These are phyloP conservation scores for Caenorhabditis plicata DNA, from an alignment of 2,888 invertebrate genomes.

Conservation along the genomic window DNA sequence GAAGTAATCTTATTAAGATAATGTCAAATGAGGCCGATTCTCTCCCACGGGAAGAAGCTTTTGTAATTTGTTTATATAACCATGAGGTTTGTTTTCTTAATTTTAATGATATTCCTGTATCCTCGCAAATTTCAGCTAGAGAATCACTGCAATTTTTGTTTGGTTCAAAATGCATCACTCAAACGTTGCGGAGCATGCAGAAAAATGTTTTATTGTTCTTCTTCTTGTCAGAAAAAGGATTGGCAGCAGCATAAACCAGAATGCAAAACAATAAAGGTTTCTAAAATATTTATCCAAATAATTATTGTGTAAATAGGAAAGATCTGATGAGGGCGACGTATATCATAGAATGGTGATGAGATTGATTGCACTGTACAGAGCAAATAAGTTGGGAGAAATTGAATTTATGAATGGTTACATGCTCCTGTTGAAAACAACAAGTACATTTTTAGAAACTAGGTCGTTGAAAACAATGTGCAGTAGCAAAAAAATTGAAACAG, in stretches of 20 bases:
- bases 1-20: too few relatives aligned
- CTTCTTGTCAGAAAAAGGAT: constrained; percentile 20
- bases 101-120: neutral
- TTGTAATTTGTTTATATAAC: neutral
- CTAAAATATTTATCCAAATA: neutral
- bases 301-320: constrained; percentile 1
- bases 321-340: constrained; percentile 5
- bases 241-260: constrained; percentile 28
- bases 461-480: too few relatives aligned
- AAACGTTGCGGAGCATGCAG: constrained; percentile 21
- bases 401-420: too few relatives aligned
- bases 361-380: constrained; percentile 1
- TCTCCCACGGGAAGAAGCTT: neutral
- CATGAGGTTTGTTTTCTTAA: neutral
- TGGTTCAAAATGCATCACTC: constrained; percentile 5
- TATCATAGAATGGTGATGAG: constrained; percentile 18
- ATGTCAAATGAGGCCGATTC: too few relatives aligned
- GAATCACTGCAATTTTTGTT: constrained; percentile 19
- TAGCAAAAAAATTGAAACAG: too few relatives aligned
- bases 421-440: too few relatives aligned
- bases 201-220: constrained; percentile 17
- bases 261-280: constrained; percentile 21
- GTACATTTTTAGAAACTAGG: too few relatives aligned
- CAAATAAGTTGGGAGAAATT: constrained; percentile 10
- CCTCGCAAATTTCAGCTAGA: constrained; percentile 1